A percentile compares a stretch with the other conserved stretches of the same genome.
Conservation (phyloP, 1,140 invertebrate species). For the Drosophila ercepeae region DNA sequence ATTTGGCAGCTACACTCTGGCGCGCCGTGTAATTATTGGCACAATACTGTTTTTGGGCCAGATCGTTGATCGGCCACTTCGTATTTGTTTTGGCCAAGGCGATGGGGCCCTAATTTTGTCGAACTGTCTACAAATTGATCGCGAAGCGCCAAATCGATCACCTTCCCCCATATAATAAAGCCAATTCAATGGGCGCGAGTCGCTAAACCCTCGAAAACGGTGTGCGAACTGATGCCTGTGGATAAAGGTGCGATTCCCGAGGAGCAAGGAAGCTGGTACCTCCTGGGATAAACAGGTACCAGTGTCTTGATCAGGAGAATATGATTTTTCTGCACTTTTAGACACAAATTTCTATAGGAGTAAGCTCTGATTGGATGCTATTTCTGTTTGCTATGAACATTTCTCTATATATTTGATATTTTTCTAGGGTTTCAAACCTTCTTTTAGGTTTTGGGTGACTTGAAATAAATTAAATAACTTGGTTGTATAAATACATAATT, state of each 20-base stretch:
- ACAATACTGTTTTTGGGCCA: constrained; percentile 52
- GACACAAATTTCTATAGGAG: too few relatives aligned
- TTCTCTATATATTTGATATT: too few relatives aligned
- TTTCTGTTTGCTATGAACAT: too few relatives aligned
- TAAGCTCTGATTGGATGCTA: too few relatives aligned
- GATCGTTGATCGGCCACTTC: constrained; percentile 9
- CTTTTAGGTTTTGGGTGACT: too few relatives aligned
- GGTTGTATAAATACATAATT: too few relatives aligned
- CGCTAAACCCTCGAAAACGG: constrained; percentile 32
- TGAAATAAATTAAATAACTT: too few relatives aligned
- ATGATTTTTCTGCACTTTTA: background rate
- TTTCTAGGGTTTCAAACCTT: too few relatives aligned
- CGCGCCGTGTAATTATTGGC: constrained; percentile 71
- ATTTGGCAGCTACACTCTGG: constrained; percentile 79
- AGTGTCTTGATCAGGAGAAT: background rate
- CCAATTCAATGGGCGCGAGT: constrained; percentile 50
- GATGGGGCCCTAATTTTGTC: constrained; percentile 62
- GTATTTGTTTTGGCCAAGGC: constrained; percentile 64
- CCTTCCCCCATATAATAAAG: constrained; percentile 75
- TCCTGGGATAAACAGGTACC: constrained; percentile 11
- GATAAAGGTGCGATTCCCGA: constrained; percentile 29
- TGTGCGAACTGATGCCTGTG: constrained; percentile 66
- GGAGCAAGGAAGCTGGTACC: background rate
- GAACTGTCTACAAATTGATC: constrained; percentile 82
- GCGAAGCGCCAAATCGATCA: constrained; percentile 83